Evolutionary conservation across 1,140 invertebrate species (phyloP), one percentile per base, ranked within the genome.

Genomic region (Drosophila navojoa): DNA sequence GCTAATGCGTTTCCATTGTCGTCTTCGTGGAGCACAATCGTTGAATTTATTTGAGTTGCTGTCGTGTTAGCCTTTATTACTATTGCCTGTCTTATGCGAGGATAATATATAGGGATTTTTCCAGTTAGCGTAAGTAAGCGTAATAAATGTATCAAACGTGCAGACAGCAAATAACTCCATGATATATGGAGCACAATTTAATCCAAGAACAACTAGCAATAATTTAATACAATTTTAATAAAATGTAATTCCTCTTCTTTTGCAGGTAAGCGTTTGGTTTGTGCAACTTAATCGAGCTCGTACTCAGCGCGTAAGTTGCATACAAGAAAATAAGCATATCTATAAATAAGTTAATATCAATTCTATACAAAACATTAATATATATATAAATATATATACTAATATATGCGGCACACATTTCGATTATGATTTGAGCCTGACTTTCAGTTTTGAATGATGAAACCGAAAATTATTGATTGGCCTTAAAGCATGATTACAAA

Each of bases 1-100:
- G 55, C 75, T 78, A 86, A 86, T 86, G 81, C 79, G 71, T 87
- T 87, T 86, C 82, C 79, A 79, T 81, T 86, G 81, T 86, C 81
- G 71, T 76, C 59, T 63, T 79, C 45, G 59, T 35, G 58, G 71
- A 67, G 61, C 62, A 60, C 57, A 71, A 60, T 70, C 77, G 63
- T 50, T 68, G 57, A 77, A 89, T 86, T 87, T 89, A 86, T 89
- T 79, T 79, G 64, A 76, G 82, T 82, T 69, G 55, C 67, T 45
- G 62, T 63, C 74, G 63, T 75, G 62, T 79, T 81, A 76, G 78
- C 58, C 82, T 73, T 78, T 82, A 82, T 87, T 81, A 73, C 82
- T 73, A 87, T 82, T 76, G 76, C 78, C 78, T 76, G 70, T 85
- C 81, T 76, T 75, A 72, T 69, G 49, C 32, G 50, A 72, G 74